Evolutionary conservation across 1,140 invertebrate species (phyloP).

Genomic region (Eubasilissa regina): DNA sequence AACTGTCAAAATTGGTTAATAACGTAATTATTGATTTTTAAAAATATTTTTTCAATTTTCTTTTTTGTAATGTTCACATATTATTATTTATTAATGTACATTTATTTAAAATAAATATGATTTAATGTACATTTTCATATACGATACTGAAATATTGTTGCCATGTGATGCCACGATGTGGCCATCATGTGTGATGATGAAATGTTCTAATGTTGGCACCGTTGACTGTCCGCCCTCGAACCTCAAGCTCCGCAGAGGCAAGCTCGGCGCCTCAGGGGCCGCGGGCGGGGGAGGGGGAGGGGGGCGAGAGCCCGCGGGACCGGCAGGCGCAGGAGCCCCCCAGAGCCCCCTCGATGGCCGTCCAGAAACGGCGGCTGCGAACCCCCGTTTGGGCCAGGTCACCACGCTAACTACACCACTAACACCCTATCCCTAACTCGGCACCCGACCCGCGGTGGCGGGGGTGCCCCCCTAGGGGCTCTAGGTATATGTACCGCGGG

Average conservation of each 20-base stretch:
- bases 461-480: constrained; percentile 25
- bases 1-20: no score
- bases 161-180: neutral
- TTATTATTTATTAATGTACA: no score
- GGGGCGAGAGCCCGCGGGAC: constrained; percentile 35
- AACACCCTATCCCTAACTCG: constrained; percentile 33
- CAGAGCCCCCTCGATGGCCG: constrained; percentile 64
- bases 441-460: neutral
- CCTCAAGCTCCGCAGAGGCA: constrained; percentile 44
- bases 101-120: no score
- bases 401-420: constrained; percentile 48
- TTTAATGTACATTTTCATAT: no score
- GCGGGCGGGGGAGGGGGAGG: neutral
- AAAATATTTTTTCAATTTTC: no score
- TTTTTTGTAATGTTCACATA: no score
- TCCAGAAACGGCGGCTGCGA: constrained; percentile 79
- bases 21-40: no score
- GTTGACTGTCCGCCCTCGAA: constrained; percentile 51
- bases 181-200: no score
- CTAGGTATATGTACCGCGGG: constrained; percentile 53
- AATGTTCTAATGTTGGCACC: constrained; percentile 38
- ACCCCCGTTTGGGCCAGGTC: constrained; percentile 84
- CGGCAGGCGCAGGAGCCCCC: constrained; percentile 48
- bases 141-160: neutral
- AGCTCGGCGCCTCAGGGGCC: constrained; percentile 16